Evolutionary conservation across 2,113 vertebrate species (phyloP).

Genomic region (Chionis minor): DNA sequence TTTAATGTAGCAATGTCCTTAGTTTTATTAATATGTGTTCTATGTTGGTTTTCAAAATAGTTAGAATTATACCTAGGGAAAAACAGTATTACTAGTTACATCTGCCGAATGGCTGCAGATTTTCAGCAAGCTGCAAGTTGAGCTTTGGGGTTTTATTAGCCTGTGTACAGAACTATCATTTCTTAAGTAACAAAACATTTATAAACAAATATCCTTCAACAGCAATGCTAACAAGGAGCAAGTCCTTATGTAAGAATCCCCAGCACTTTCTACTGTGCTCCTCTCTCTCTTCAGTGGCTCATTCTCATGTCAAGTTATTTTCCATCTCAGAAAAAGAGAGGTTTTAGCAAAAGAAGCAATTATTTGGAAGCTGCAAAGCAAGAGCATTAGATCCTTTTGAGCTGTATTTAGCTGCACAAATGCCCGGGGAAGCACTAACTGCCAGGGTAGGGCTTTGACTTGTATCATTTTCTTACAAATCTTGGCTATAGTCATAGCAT

Average conservation of each 20-base stretch:
- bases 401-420: background rate
- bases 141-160: background rate
- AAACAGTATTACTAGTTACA: background rate
- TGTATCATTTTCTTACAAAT: background rate
- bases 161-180: background rate
- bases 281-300: background rate
- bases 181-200: background rate
- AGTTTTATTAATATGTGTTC: background rate
- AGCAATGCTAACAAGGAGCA: background rate
- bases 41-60: background rate
- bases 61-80: background rate
- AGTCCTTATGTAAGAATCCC: background rate
- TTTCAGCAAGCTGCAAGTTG: background rate
- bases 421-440: background rate
- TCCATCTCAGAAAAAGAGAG: background rate
- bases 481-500: background rate
- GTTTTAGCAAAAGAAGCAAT: background rate
- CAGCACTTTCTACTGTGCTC: background rate
- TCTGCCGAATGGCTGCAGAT: background rate
- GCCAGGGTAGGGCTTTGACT: background rate
- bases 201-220: background rate
- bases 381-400: background rate
- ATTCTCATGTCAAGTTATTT: background rate
- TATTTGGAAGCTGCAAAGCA: background rate
- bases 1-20: background rate